A percentile compares a stretch with the other conserved stretches of the same genome.
These are phyloP conservation scores for Anagrus nilaparvatae DNA, from an alignment of 1,140 invertebrate genomes.

Conservation along the genomic window DNA sequence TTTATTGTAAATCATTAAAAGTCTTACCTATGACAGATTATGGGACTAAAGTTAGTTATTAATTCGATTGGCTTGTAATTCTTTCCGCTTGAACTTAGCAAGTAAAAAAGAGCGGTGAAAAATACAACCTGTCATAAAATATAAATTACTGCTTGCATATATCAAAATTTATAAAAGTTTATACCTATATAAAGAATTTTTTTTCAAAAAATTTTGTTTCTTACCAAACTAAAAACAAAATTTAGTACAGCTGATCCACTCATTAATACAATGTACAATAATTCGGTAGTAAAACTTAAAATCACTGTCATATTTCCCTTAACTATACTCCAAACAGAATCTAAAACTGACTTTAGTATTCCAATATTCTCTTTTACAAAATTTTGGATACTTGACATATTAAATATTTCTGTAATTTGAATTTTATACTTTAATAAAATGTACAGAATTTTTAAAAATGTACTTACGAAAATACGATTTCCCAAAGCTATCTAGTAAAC, in stretches of 20 bases:
- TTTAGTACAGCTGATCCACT: slow-evolving; percentile 90
- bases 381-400: slow-evolving; percentile 61
- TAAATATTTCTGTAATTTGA: slow-evolving; percentile 53
- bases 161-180: not conserved
- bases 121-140: slow-evolving; percentile 72
- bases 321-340: slow-evolving; percentile 87
- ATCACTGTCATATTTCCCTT: slow-evolving; percentile 89
- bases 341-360: slow-evolving; percentile 77
- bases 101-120: slow-evolving; percentile 90
- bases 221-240: slow-evolving; percentile 83
- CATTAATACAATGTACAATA: slow-evolving; percentile 78
- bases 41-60: slow-evolving; percentile 63
- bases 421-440: slow-evolving; percentile 2
- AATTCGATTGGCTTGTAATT: slow-evolving; percentile 87
- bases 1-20: slow-evolving; percentile 8
- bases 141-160: slow-evolving; percentile 4
- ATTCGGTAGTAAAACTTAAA: slow-evolving; percentile 73
- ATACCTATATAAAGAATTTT: not conserved
- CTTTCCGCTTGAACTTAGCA: slow-evolving; percentile 78
- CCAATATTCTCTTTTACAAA: slow-evolving; percentile 90
- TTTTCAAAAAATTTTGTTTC: slow-evolving; percentile 23
- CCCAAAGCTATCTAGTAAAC: slow-evolving; percentile 57
- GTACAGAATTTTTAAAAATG: slow-evolving; percentile 6
- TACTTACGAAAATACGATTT: slow-evolving; percentile 50
- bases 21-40: slow-evolving; percentile 40